Evolutionary conservation across 1,140 invertebrate genomes (phyloP).

Genomic region (Drosophila aff.): DNA sequence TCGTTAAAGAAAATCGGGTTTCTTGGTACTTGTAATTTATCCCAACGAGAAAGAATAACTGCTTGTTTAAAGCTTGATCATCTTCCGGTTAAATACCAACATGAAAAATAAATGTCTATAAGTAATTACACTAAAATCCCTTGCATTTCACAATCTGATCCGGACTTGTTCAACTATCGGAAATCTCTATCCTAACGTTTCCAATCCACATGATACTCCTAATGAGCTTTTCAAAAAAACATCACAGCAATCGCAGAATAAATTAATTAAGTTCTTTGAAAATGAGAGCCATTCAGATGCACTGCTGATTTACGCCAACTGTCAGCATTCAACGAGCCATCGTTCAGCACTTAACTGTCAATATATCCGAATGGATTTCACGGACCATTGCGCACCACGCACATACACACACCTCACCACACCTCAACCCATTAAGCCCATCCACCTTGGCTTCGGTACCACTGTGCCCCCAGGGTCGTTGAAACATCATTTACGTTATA

Average conservation of each 20-base stretch:
- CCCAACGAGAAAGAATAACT: too few relatives aligned
- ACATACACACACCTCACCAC: background rate
- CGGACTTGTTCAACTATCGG: background rate
- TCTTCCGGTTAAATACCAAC: background rate
- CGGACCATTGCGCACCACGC: constrained; percentile 42
- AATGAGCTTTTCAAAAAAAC: constrained; percentile 27
- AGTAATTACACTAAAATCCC: background rate
- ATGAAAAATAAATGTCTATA: background rate
- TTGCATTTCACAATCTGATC: background rate
- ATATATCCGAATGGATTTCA: constrained; percentile 62
- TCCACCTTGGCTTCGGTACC: background rate
- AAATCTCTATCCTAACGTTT: constrained; percentile 2
- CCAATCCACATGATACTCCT: constrained; percentile 13
- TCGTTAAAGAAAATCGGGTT: background rate
- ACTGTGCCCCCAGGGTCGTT: constrained; percentile 41
- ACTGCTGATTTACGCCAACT: constrained; percentile 40
- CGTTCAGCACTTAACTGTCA: constrained; percentile 41
- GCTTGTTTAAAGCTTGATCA: background rate
- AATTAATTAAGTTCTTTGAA: constrained; percentile 43
- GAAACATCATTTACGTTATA: constrained; percentile 73
- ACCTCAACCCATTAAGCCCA: constrained; percentile 14
- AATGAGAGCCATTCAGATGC: constrained; percentile 32
- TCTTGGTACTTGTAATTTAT: background rate
- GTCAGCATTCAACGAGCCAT: constrained; percentile 17
- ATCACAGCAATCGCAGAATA: constrained; percentile 22